Evolutionary conservation across 2,888 invertebrate species (phyloP).

Genomic region (Digitonthophagus gazella): DNA sequence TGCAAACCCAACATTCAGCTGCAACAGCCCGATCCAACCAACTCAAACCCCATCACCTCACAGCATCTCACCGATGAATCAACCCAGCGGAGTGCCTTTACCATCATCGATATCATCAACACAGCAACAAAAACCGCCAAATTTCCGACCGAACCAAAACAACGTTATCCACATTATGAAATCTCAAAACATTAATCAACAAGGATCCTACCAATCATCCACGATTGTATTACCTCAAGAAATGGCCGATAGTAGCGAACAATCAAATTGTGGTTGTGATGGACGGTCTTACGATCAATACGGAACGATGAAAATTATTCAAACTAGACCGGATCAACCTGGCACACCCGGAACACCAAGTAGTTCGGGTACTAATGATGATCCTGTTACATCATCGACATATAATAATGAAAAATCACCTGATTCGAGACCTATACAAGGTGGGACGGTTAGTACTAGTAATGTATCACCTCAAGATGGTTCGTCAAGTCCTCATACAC

Average conservation of each 20-base stretch:
- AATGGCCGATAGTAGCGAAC: slow-evolving; percentile 43
- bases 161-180: slow-evolving; percentile 38
- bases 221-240: slow-evolving; percentile 33
- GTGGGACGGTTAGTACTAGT: slow-evolving; percentile 81
- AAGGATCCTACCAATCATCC: slow-evolving; percentile 29
- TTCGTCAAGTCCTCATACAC: slow-evolving; percentile 60
- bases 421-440: slow-evolving; percentile 75
- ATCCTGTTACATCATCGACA: slow-evolving; percentile 68
- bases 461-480: slow-evolving; percentile 72
- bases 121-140: slow-evolving; percentile 38
- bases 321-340: slow-evolving; percentile 52
- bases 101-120: slow-evolving; percentile 38
- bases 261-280: slow-evolving; percentile 37
- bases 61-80: slow-evolving; percentile 39
- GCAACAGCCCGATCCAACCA: slow-evolving; percentile 43
- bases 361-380: slow-evolving; percentile 58
- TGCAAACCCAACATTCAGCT: slow-evolving; percentile 43
- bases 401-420: slow-evolving; percentile 54
- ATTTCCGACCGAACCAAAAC: slow-evolving; percentile 40
- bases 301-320: slow-evolving; percentile 22
- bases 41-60: slow-evolving; percentile 38
- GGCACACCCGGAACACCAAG: slow-evolving; percentile 53
- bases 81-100: slow-evolving; percentile 49
- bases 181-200: slow-evolving; percentile 33
- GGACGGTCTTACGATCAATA: slow-evolving; percentile 54